Conservation (phyloP, 2,797 vertebrate species). For the Hafferia zeledoni region DNA sequence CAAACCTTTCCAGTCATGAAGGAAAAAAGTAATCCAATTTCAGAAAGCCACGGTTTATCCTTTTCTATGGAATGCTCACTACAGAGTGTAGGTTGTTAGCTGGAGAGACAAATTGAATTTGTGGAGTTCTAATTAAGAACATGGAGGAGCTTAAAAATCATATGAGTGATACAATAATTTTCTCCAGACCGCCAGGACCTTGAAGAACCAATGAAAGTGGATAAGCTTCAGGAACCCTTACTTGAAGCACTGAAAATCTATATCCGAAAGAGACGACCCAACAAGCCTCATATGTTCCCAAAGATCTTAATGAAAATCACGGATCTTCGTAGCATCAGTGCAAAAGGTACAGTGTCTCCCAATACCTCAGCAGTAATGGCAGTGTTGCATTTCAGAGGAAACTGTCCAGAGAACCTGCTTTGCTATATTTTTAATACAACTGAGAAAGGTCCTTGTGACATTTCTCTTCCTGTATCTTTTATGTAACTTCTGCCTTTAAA, state of each 20-base stretch:
- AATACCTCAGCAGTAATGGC: background rate
- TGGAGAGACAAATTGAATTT: background rate
- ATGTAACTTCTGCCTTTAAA: background rate
- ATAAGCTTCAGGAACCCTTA: slow-evolving; percentile 93
- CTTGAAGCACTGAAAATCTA: slow-evolving; percentile 96
- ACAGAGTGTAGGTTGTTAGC: background rate
- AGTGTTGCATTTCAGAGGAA: background rate
- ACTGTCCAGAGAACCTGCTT: background rate
- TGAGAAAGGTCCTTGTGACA: background rate
- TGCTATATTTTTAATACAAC: background rate
- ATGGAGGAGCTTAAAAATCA: background rate
- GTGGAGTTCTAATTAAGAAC: background rate
- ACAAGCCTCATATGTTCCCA: slow-evolving; percentile 96
- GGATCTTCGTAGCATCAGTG: slow-evolving; percentile 94
- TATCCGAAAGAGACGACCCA: slow-evolving; percentile 90
- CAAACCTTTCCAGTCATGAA: background rate
- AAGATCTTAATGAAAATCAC: slow-evolving; percentile 98
- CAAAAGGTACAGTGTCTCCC: slow-evolving; percentile 83
- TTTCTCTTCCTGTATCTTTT: background rate
- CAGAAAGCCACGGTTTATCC: background rate
- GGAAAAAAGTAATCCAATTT: background rate
- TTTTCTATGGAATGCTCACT: background rate
- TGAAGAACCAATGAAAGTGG: slow-evolving; percentile 94
- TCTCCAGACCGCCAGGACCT: slow-evolving; percentile 91
- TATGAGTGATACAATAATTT: background rate